phyloP scores from a whole-genome alignment of 2,888 invertebrate genomes.

The Chalcosyrphus nemorum region DNA sequence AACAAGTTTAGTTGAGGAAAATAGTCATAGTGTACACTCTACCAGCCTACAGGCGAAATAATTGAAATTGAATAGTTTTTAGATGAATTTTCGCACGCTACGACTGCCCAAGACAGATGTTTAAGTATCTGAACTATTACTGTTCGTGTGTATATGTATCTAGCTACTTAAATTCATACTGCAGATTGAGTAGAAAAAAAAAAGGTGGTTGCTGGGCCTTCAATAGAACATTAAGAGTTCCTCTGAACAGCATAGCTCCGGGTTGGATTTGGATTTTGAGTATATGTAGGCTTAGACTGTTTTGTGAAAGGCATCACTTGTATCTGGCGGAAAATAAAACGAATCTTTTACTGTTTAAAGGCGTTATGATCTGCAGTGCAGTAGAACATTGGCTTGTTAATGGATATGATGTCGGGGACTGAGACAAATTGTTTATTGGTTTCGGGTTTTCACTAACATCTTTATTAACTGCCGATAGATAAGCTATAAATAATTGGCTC shows the following conservation, averaged over 20 bases:
- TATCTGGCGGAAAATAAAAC: conserved; percentile 27
- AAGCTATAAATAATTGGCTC: not conserved
- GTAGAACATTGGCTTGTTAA: not conserved
- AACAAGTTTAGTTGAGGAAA: conserved; percentile 30
- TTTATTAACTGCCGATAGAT: not conserved
- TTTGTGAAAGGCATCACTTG: conserved; percentile 57
- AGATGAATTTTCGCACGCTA: conserved; percentile 67
- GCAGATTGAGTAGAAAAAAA: not conserved
- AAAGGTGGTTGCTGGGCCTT: conserved; percentile 60
- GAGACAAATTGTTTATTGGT: not conserved
- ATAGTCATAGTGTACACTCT: conserved; percentile 37
- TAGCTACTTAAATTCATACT: conserved; percentile 25
- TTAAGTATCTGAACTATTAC: conserved; percentile 5
- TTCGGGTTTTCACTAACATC: not conserved
- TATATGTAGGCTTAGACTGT: not conserved
- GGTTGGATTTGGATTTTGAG: conserved; percentile 14
- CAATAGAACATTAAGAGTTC: conserved; percentile 34
- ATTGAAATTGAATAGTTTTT: conserved; percentile 51
- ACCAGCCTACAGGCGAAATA: conserved; percentile 3
- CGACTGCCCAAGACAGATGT: conserved; percentile 17
- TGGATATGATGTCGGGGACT: not conserved
- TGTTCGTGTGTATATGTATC: not conserved
- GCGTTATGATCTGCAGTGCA: conserved; percentile 25
- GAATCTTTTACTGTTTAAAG: conserved; percentile 3
- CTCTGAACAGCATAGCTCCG: conserved; percentile 39